These are phyloP conservation scores for Saccopteryx leptura DNA, from an alignment of 2,113 vertebrate species.

Conservation along the genomic window DNA sequence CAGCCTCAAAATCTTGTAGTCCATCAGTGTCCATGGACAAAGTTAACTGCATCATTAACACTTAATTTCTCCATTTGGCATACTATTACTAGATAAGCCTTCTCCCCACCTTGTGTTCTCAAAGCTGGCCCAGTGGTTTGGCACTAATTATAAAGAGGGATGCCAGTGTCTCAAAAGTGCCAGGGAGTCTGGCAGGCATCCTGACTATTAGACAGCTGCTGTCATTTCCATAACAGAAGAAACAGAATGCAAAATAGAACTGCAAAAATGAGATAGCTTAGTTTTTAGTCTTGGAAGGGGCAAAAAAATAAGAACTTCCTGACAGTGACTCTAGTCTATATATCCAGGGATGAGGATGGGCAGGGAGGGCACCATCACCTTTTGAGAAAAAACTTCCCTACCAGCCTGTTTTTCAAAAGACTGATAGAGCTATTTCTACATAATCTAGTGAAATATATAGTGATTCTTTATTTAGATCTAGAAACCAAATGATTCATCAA, in stretches of 20 bases:
- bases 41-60: not conserved
- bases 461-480: slow-evolving; percentile 32
- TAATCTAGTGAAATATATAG: not conserved
- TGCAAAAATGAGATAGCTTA: not conserved
- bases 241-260: slow-evolving; percentile 50
- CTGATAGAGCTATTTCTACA: not conserved
- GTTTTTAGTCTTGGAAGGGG: not conserved
- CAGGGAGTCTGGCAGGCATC: slow-evolving; percentile 33
- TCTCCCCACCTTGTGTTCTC: slow-evolving; percentile 38
- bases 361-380: not conserved
- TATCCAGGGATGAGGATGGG: not conserved
- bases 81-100: not conserved
- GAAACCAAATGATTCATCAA: slow-evolving; percentile 31
- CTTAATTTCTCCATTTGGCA: slow-evolving; percentile 38
- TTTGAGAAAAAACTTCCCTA: slow-evolving; percentile 34
- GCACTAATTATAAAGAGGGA: slow-evolving; percentile 45
- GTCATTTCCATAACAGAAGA: slow-evolving; percentile 43
- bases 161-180: slow-evolving; percentile 41
- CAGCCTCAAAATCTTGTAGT: not conserved
- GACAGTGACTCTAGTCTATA: not conserved
- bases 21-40: not conserved
- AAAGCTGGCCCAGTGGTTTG: slow-evolving; percentile 7
- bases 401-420: not conserved
- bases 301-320: not conserved
- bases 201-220: slow-evolving; percentile 20